A percentile compares a stretch with the other conserved stretches of the same genome.
Evolutionary conservation across 2,113 vertebrate species (phyloP).

Genomic region (Salvelinus sp.): DNA sequence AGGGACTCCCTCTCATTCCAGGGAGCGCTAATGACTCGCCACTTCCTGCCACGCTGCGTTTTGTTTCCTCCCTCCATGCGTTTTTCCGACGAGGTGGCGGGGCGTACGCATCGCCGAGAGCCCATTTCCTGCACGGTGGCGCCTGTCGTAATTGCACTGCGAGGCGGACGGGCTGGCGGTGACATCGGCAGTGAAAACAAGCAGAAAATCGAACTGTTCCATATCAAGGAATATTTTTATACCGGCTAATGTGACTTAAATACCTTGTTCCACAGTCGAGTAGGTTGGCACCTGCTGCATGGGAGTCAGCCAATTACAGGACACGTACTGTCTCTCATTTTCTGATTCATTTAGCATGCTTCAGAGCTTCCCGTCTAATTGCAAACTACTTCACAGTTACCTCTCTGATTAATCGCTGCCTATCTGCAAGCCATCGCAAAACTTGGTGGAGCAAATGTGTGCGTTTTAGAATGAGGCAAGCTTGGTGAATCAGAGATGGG

Average conservation of each 20-base stretch:
- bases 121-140: conserved; percentile 40
- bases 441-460: conserved; percentile 97
- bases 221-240: conserved; percentile 98
- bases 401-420: conserved; percentile 99
- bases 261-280: conserved; percentile 99
- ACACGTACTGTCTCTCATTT: conserved; percentile 96
- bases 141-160: conserved; percentile 46
- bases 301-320: conserved; percentile 95
- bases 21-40: background rate
- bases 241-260: conserved; percentile 99
- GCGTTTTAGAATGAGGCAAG: conserved; percentile 81
- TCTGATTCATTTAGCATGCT: conserved; percentile 99
- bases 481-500: conserved; percentile 64
- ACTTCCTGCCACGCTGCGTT: conserved; percentile 20
- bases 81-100: conserved; percentile 29
- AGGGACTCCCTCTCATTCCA: background rate
- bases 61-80: conserved; percentile 11
- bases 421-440: conserved; percentile 93
- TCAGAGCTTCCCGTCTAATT: conserved; percentile 99
- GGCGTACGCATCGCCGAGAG: conserved; percentile 18
- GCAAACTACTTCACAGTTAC: conserved; percentile 99
- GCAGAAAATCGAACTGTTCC: conserved; percentile 98
- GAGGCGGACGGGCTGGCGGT: conserved; percentile 71
- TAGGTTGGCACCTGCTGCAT: conserved; percentile 99
- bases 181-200: conserved; percentile 89